Evolutionary conservation across 2,888 invertebrate species (phyloP).

Genomic region (Periphyllus acericola): DNA sequence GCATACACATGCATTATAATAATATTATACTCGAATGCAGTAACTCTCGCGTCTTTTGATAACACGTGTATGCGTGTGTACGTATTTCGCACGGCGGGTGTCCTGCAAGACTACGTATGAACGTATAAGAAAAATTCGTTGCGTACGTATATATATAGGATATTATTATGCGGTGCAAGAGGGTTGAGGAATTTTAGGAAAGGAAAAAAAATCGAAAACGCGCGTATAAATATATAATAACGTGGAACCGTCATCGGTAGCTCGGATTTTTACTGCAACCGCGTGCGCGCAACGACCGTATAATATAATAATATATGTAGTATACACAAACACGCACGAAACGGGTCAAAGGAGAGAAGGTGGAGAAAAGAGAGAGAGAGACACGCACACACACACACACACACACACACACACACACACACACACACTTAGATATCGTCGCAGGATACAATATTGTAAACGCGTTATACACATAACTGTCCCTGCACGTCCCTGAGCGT

Average conservation of each 20-base stretch:
- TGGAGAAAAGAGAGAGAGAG: neutral
- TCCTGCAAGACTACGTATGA: neutral
- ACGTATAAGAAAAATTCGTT: slow-evolving; percentile 11
- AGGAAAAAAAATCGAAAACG: slow-evolving; percentile 14
- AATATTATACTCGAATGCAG: neutral
- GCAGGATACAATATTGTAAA: too few relatives aligned
- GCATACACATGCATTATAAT: neutral
- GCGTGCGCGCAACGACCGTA: slow-evolving; percentile 16
- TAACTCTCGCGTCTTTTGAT: neutral
- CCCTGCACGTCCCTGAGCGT: neutral
- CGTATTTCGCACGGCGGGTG: slow-evolving; percentile 15
- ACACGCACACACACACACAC: too few relatives aligned
- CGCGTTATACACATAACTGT: slow-evolving; percentile 27
- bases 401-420: too few relatives aligned
- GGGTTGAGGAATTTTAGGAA: slow-evolving; percentile 44
- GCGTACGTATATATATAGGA: neutral
- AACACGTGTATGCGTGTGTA: neutral
- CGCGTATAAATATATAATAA: neutral
- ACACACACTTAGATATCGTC: too few relatives aligned
- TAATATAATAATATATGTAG: too few relatives aligned
- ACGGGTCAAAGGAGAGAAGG: slow-evolving; percentile 18
- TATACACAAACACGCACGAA: neutral
- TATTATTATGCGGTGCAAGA: neutral
- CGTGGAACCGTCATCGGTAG: slow-evolving; percentile 49
- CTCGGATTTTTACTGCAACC: slow-evolving; percentile 42